phyloP scores from a whole-genome alignment of 2,113 vertebrate species.

The Phylloscopus trochiloides region DNA sequence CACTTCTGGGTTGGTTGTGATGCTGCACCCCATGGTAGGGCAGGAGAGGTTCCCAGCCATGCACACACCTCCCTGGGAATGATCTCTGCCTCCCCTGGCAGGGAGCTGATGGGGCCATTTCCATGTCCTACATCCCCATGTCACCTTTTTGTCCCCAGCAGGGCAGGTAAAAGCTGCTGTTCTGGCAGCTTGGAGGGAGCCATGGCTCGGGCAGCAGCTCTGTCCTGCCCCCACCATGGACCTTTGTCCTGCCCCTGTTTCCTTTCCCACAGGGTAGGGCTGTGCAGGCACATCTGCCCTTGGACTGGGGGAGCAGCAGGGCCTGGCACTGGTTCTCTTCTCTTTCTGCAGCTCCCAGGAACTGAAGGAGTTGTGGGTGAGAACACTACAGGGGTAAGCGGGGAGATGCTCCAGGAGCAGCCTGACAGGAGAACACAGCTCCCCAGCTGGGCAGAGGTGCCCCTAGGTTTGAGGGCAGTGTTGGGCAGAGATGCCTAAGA shows the following conservation, averaged over 20 bases:
- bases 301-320: neutral
- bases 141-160: neutral
- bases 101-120: neutral
- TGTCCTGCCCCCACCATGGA: neutral
- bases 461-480: neutral
- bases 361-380: neutral
- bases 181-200: neutral
- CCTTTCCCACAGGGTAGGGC: rapidly evolving
- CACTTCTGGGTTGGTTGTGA: neutral
- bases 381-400: neutral
- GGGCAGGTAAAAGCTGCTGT: neutral
- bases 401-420: neutral
- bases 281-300: neutral
- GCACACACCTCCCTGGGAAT: neutral
- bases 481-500: neutral
- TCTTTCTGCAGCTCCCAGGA: neutral
- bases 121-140: neutral
- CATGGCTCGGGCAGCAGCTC: neutral
- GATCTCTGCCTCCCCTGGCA: neutral
- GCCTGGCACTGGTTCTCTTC: neutral
- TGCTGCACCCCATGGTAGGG: neutral
- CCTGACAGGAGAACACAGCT: neutral
- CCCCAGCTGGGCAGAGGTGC: neutral
- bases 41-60: neutral
- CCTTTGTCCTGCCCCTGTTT: neutral